These are phyloP conservation scores for Bos indicus DNA, from an alignment of 2,113 vertebrate species.

Conservation along the genomic window DNA sequence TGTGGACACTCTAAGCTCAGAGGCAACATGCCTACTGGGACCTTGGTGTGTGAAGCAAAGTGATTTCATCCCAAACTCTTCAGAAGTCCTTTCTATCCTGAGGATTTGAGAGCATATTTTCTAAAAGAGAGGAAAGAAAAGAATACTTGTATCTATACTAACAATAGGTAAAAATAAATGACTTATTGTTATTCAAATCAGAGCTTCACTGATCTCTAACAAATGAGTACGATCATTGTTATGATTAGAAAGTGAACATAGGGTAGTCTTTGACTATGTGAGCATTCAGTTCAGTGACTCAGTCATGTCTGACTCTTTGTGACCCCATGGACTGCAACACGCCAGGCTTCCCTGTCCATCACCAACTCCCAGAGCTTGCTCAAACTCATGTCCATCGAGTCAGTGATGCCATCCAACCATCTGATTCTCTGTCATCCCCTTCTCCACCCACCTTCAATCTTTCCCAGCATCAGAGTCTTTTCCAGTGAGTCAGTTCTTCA, in stretches of 20 bases:
- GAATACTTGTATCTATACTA: not conserved
- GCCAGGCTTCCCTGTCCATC: not conserved
- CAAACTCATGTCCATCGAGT: not conserved
- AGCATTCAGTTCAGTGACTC: not conserved
- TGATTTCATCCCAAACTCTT: not conserved
- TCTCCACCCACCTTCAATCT: not conserved
- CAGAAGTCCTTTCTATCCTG: not conserved
- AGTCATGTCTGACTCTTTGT: not conserved
- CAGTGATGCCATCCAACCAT: not conserved
- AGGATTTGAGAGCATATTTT: conserved; percentile 12
- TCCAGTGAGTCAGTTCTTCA: not conserved
- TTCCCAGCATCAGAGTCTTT: not conserved
- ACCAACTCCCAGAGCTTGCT: not conserved
- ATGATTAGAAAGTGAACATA: not conserved
- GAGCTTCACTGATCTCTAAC: not conserved
- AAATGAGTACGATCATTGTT: not conserved
- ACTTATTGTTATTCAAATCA: not conserved
- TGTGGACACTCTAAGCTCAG: not conserved
- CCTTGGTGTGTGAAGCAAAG: not conserved
- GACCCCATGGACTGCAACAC: not conserved
- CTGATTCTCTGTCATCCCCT: not conserved
- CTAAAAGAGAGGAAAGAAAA: conserved; percentile 6
- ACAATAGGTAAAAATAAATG: conserved; percentile 17
- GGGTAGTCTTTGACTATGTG: not conserved
- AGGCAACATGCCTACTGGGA: not conserved